A percentile compares a stretch with the other conserved stretches of the same genome.
phyloP scores from a whole-genome alignment of 2,888 invertebrate species.

The Hydrotaea diabolus region DNA sequence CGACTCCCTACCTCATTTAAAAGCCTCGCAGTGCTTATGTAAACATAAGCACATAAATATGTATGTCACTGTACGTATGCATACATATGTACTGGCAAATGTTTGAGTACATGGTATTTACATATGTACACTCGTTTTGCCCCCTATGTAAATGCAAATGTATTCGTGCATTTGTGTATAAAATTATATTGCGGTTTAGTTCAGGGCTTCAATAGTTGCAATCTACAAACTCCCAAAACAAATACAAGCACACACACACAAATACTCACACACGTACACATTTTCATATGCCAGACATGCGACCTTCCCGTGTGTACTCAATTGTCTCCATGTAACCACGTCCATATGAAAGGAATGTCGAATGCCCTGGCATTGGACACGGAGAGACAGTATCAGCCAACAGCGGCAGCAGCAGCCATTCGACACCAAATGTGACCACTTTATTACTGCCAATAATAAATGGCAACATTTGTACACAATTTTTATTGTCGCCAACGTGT shows the following conservation, averaged over 20 bases:
- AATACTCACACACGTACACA: background rate
- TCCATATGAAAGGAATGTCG: background rate
- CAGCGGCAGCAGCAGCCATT: conserved; percentile 20
- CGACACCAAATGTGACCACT: conserved; percentile 58
- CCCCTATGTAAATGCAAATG: background rate
- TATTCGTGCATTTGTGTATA: background rate
- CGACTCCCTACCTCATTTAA: no score
- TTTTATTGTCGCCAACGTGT: conserved; percentile 19
- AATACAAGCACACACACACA: background rate
- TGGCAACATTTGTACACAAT: conserved; percentile 47
- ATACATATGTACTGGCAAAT: background rate
- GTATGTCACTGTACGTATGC: background rate
- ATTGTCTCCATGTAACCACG: conserved; percentile 15
- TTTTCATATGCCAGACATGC: background rate
- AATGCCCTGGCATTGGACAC: background rate
- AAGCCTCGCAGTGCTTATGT: no score
- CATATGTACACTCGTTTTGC: background rate
- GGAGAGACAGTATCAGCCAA: background rate
- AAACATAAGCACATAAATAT: no score
- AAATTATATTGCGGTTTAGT: conserved; percentile 7
- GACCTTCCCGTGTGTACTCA: background rate
- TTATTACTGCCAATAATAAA: conserved; percentile 60
- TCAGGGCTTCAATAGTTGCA: background rate
- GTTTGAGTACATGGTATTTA: background rate
- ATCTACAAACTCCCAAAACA: background rate